Conservation (phyloP, 2,113 vertebrate genomes). For the Lamprotornis superbus region DNA sequence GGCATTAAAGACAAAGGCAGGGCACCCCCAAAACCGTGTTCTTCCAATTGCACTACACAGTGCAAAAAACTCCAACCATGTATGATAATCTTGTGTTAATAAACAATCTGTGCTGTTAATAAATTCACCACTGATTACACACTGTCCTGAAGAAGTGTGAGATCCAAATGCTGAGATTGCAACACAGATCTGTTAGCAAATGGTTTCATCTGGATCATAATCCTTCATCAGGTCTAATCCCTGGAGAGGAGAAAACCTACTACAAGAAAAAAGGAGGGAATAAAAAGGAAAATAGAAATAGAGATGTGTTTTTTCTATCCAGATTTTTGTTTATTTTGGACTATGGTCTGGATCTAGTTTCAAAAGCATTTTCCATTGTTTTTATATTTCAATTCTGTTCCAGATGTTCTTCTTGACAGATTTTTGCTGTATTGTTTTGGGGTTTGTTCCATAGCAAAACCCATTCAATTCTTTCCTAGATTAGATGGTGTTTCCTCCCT, state of each 20-base stretch:
- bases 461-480: background rate
- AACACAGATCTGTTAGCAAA: background rate
- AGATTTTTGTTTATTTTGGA: background rate
- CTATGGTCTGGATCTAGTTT: background rate
- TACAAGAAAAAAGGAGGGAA: background rate
- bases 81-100: background rate
- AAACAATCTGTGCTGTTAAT: background rate
- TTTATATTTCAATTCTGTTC: background rate
- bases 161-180: background rate
- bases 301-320: background rate
- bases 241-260: background rate
- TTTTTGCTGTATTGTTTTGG: background rate
- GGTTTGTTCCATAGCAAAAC: background rate
- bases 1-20: background rate
- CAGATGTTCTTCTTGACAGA: conserved; percentile 18
- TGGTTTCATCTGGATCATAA: background rate
- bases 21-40: background rate
- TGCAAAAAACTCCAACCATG: fast-evolving
- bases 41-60: background rate
- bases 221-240: background rate
- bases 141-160: background rate
- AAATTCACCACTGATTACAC: background rate
- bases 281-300: background rate
- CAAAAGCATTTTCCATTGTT: conserved; percentile 47
- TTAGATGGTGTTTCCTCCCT: background rate